Percentiles rank a stretch among this genome's conserved stretches.
These are phyloP conservation scores for Idaea dimidiata DNA, from an alignment of 2,888 invertebrate species.

Conservation along the genomic window DNA sequence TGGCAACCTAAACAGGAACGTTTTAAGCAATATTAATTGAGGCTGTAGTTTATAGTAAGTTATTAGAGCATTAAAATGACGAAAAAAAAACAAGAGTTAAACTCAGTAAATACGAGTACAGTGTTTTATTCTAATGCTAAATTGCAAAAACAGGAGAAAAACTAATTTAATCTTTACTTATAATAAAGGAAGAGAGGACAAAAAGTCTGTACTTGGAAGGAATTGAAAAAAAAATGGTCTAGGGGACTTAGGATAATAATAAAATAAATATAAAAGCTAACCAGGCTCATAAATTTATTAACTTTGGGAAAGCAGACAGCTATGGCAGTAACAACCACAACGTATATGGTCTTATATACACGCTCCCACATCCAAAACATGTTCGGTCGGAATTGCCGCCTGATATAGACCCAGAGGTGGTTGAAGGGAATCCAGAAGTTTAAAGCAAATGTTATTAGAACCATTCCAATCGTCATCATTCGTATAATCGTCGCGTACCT, in stretches of 20 bases:
- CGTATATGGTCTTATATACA: constrained; percentile 40
- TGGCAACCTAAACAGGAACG: too few species aligned
- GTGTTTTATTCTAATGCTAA: too few species aligned
- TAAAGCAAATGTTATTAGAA: constrained; percentile 46
- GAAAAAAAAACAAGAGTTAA: too few species aligned
- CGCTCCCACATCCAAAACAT: constrained; percentile 54
- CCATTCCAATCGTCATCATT: constrained; percentile 41
- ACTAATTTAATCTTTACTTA: too few species aligned
- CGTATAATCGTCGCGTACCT: constrained; percentile 48
- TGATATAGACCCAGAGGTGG: constrained; percentile 48
- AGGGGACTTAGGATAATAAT: not conserved
- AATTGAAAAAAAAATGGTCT: too few species aligned
- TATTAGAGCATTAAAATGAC: too few species aligned
- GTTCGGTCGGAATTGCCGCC: constrained; percentile 15
- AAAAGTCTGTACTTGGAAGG: too few species aligned
- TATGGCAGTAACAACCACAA: constrained; percentile 33
- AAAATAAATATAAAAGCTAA: constrained; percentile 29
- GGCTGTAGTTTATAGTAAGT: too few species aligned
- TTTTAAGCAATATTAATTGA: too few species aligned
- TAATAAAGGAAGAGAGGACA: too few species aligned
- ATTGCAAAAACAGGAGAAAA: too few species aligned
- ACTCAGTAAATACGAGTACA: too few species aligned
- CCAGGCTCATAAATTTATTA: constrained; percentile 46
- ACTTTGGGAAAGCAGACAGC: constrained; percentile 45
- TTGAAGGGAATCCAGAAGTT: constrained; percentile 56